A percentile compares a stretch with the other conserved stretches of the same genome.
These are phyloP conservation scores for Percopsis omiscomaycus DNA, from an alignment of 2,797 vertebrate species.

Conservation along the genomic window DNA sequence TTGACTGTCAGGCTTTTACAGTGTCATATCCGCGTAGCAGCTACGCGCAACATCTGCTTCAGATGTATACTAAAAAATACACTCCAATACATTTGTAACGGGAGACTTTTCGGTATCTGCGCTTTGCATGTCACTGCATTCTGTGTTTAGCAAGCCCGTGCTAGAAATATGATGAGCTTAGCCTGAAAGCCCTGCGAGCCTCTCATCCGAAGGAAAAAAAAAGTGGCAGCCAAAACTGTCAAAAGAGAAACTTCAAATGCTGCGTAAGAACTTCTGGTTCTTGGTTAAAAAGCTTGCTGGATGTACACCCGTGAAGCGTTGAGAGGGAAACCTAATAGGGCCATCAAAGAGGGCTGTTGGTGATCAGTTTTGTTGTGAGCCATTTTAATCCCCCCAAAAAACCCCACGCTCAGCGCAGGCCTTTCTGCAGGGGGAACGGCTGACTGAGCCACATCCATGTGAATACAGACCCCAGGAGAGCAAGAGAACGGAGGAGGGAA, in stretches of 20 bases:
- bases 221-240: conserved; percentile 61
- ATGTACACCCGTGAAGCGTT: conserved; percentile 1
- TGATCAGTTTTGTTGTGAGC: conserved; percentile 60
- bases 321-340: conserved; percentile 37
- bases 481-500: conserved; percentile 16
- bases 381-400: conserved; percentile 49
- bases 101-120: conserved; percentile 36
- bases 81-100: conserved; percentile 33
- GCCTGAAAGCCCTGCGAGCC: conserved; percentile 54
- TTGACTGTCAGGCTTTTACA: background rate
- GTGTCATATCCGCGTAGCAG: conserved; percentile 6
- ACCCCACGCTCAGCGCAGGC: conserved; percentile 6
- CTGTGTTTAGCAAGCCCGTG: conserved; percentile 48
- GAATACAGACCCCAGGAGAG: conserved; percentile 29
- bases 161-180: conserved; percentile 68
- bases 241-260: conserved; percentile 42
- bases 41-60: conserved; percentile 8
- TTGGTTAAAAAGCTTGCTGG: conserved; percentile 35
- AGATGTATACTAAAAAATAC: conserved; percentile 9
- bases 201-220: conserved; percentile 49
- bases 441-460: conserved; percentile 37
- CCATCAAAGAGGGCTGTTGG: conserved; percentile 49
- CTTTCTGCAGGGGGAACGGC: conserved; percentile 7
- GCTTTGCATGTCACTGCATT: conserved; percentile 41
- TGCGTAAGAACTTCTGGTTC: conserved; percentile 33